Conservation (phyloP, 2,797 vertebrate genomes). For the Schizopygopsis malacanthus region DNA sequence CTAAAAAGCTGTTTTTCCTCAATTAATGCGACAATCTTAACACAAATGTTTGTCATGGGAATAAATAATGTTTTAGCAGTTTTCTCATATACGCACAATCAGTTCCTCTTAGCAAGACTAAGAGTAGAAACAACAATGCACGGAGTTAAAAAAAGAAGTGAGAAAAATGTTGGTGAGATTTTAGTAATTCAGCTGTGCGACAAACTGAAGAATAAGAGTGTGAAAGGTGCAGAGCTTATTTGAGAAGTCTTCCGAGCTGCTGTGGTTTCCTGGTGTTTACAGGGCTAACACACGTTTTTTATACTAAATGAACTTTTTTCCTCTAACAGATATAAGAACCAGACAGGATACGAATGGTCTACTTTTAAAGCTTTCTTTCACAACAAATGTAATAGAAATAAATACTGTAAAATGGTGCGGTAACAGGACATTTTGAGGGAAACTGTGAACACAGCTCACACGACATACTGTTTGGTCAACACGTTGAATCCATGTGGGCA, state of each 20-base stretch:
- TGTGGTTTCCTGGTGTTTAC: constrained; percentile 48
- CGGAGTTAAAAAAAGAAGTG: background rate
- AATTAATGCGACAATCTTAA: background rate
- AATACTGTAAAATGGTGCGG: background rate
- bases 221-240: background rate
- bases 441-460: background rate
- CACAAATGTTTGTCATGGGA: background rate
- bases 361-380: background rate
- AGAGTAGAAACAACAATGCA: background rate
- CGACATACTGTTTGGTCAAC: background rate
- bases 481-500: background rate
- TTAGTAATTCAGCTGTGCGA: background rate
- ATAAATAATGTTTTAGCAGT: background rate
- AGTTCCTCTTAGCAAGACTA: background rate
- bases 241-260: background rate
- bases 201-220: background rate
- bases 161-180: background rate
- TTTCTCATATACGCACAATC: background rate
- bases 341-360: background rate
- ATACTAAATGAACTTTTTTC: background rate
- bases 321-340: background rate
- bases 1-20: background rate
- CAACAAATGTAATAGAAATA: background rate
- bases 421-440: background rate
- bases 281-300: background rate